Evolutionary conservation across 2,113 vertebrate genomes (phyloP), one percentile per base, ranked within the genome.

Genomic region (Rattus rattus): DNA sequence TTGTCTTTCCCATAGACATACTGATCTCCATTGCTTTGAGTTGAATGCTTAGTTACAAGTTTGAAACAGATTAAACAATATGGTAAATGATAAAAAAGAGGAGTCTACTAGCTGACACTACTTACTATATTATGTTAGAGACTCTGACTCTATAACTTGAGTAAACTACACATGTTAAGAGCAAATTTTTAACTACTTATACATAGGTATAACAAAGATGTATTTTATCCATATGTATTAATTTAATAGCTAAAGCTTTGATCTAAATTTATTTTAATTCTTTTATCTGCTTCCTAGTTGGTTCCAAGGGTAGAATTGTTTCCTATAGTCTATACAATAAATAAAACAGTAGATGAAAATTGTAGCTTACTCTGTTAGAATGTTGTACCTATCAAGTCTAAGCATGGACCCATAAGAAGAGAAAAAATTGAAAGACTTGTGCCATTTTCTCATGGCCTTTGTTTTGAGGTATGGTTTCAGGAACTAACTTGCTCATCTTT

Each of bases 271-370:
- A 52, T 80, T 87, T 54, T 69, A 63, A 65, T 93, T 54, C 1
- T 67, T 83, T 94, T 91, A 85, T 83, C 70, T 94, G 22, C 47
- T 91, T 59, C 33, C 75, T 93, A 88, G n/a, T 94, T 47, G 59
- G 43, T 90, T 90, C 72, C 61, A 90, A 63, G 67, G 73, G 14
- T 92, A 92, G 91, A 90, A 54, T 91, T 73, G 20, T 80, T 86
- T 59, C 33, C 65, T 86, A 20, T 63, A 91, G 73, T 76, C 24
- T 59, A 39, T 80, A n/a, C 20, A 83, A 14, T 92, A 91, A 91
- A 39, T 87, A 77, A 84, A 94, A 92, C 2, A 92, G 36, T 36
- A 95, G 95, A 80, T 70, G 56, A 95, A 47, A 94, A 56, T 43
- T 59, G 26, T 77, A 81, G n/a, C 24, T 39, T 49, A 63, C 85